A percentile compares a stretch with the other conserved stretches of the same genome.
phyloP scores from a whole-genome alignment of 2,113 vertebrate species.

The Perca fluviatilis region DNA sequence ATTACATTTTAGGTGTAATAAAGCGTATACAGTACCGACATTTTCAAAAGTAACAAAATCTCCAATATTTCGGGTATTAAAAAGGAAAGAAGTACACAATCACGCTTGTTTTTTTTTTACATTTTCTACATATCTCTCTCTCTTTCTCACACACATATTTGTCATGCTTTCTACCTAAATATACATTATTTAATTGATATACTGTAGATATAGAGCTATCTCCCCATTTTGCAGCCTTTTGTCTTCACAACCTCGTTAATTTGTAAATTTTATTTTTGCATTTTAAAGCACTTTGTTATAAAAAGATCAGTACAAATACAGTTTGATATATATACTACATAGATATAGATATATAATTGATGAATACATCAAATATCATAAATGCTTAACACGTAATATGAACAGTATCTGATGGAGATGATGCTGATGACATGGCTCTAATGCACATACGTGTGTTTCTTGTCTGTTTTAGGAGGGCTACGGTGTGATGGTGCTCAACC shows the following conservation, averaged over 20 bases:
- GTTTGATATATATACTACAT: neutral
- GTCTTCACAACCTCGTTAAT: neutral
- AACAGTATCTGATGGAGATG: neutral
- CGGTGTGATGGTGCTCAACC: constrained; percentile 97
- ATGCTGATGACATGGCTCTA: neutral
- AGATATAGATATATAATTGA: neutral
- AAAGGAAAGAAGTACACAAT: neutral
- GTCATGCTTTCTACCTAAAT: neutral
- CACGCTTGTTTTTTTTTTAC: neutral
- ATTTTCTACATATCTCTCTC: neutral
- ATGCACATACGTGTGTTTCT: constrained; percentile 41
- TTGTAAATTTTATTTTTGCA: neutral
- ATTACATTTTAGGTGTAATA: neutral
- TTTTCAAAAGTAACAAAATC: neutral
- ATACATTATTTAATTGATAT: neutral
- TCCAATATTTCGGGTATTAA: neutral
- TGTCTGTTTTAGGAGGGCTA: constrained; percentile 91
- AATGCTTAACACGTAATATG: neutral
- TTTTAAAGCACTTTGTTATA: neutral
- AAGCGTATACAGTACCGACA: neutral
- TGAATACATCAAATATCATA: neutral
- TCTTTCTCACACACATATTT: too few relatives aligned
- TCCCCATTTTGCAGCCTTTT: neutral
- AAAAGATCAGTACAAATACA: neutral
- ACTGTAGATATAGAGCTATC: neutral